Evolutionary conservation across 2,113 vertebrate genomes (phyloP), one percentile per base, ranked within the genome.

Genomic region (Erinaceus europaeus): DNA sequence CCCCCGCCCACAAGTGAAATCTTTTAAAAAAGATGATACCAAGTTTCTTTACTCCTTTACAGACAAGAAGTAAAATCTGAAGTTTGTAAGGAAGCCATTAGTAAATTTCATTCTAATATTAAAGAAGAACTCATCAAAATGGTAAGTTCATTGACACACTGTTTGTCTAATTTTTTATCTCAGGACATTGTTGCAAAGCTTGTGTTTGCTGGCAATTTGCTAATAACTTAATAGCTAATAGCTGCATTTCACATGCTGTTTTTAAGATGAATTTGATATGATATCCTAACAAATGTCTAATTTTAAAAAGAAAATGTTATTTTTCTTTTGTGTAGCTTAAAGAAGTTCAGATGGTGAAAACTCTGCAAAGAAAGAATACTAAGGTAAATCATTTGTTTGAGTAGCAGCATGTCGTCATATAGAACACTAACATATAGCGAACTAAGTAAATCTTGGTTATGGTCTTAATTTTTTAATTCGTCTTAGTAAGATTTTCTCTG

Each of bases 61-160:
- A 99, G 99, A 50, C 91, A 98, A 95, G 94, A 95, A 17, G 67
- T 97, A 87, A 96, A 97, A 62, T 97, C 98, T 32, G 68, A 83
- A 8, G 20, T 85, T 23, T 97, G 96, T 92, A 97, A 86, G 92
- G 90, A 95, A 88, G 96, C 97, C 34, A 75, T 99, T 25, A 64
- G 90, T 90, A 84, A 48, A 36, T 97, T 99, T 93, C 96, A 95
- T 92, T 90, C 87, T 40, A 96, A 91, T 46, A 96, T 98, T 90
- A 95, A 97, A 96, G 97, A 97, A 13, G 97, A 99, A 27, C 94
- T 99, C 55, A 87, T 94, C 3, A 94, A 97, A 90, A 96, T 94
- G 93, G 99, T 99, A 95, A 97, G 97, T 50, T 80, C 52, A 29
- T 0, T 32, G 74, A 65, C 57, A n/a, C 50, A 44, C 40, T 79